Conservation (phyloP, 2,888 invertebrate species). For the Cerastis leucographa region DNA sequence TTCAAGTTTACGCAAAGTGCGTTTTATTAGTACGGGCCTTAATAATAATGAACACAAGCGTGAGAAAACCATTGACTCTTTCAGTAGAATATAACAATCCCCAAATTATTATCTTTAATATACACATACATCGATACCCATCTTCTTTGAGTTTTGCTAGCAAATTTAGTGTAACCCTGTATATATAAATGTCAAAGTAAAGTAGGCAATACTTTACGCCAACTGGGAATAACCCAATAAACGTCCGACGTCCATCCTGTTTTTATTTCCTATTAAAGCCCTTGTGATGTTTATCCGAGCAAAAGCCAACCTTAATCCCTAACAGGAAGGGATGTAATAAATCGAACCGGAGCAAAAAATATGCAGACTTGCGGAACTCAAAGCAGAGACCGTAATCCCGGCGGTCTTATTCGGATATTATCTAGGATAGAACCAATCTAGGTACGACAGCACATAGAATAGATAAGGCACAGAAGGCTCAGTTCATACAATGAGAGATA, state of each 20-base stretch:
- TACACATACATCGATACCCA: neutral
- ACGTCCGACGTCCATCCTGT: conserved; percentile 44
- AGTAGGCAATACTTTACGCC: conserved; percentile 10
- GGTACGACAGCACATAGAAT: neutral
- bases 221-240: conserved; percentile 55
- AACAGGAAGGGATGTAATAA: conserved; percentile 59
- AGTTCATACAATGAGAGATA: neutral
- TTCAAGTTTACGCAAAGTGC: neutral
- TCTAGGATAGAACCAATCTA: conserved; percentile 48
- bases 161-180: neutral
- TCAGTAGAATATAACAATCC: too few species aligned
- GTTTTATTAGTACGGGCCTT: too few species aligned
- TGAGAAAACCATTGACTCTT: too few species aligned
- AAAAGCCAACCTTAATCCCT: conserved; percentile 64
- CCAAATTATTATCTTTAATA: neutral
- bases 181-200: neutral
- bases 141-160: neutral
- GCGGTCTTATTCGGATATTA: conserved; percentile 54
- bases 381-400: conserved; percentile 62
- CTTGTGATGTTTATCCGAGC: conserved; percentile 55
- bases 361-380: conserved; percentile 64
- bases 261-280: conserved; percentile 60
- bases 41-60: too few species aligned
- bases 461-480: neutral
- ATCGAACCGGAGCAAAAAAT: conserved; percentile 65